A percentile compares a stretch with the other conserved stretches of the same genome.
Evolutionary conservation across 2,797 vertebrate species (phyloP).

Genomic region (Sarcophilus harrisii): DNA sequence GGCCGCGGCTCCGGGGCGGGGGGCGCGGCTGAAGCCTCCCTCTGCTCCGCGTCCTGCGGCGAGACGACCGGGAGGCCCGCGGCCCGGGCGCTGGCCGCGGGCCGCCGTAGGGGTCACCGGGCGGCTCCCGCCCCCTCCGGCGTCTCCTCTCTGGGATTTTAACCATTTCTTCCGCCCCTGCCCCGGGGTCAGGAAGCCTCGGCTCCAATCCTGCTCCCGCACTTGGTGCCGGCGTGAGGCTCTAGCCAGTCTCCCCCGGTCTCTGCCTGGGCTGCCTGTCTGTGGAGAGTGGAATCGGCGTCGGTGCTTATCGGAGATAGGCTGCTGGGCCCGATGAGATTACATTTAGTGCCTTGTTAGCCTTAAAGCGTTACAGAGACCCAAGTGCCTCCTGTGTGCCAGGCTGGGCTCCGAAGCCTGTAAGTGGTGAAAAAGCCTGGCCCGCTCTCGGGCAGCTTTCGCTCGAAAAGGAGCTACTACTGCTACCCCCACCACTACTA

Average conservation of each 20-base stretch:
- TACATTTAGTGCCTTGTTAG: neutral
- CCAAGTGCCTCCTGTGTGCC: too few relatives aligned
- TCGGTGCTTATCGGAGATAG: too few relatives aligned
- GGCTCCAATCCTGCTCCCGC: neutral
- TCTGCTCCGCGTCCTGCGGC: rapidly evolving
- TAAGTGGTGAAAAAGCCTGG: neutral
- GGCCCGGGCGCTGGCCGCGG: neutral
- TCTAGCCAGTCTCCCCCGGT: neutral
- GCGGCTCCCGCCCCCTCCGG: neutral
- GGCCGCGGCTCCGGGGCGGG: neutral
- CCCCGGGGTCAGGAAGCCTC: neutral
- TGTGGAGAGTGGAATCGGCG: neutral
- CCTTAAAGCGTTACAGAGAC: neutral
- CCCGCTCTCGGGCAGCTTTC: neutral
- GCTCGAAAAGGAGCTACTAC: too few relatives aligned
- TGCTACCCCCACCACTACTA: too few relatives aligned
- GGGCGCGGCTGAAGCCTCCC: too few relatives aligned
- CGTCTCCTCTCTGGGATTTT: too few relatives aligned
- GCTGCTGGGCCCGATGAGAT: neutral
- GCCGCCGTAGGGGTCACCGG: neutral
- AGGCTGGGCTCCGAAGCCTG: neutral
- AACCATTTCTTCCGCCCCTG: too few relatives aligned
- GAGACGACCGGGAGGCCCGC: neutral
- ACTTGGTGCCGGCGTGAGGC: neutral
- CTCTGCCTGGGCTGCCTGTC: neutral